Evolutionary conservation across 1,140 invertebrate species (phyloP), one percentile per base, ranked within the genome.

Genomic region (Nephotettix cincticeps): DNA sequence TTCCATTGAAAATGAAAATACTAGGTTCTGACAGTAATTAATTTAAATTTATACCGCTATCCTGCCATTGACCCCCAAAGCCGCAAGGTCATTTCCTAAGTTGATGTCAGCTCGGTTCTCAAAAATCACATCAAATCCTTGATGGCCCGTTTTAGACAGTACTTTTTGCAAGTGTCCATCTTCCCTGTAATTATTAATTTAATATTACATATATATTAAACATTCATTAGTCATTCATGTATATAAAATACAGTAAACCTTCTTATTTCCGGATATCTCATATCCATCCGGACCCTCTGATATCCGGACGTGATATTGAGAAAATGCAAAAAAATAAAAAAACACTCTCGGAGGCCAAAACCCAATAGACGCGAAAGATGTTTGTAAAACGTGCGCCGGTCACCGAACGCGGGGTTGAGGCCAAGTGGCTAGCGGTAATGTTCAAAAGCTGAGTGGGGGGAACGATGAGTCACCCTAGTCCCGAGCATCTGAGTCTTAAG

Each of bases 31-130:
- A n/a, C n/a, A n/a, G n/a, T n/a, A n/a, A n/a, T n/a, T n/a, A n/a
- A 65, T 36, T 21, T 29, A 29, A 32, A 19, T 27, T 77, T 81
- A 81, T 78, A 88, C 85, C 68, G 84, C 78, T 70, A 88, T 80
- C 36, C 81, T 72, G 6, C 84, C 87, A 68, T 77, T 75, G 40
- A 76, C 76, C 25, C 78, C 79, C 54, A 86, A 73, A 0, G 89
- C 68, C n/a, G 77, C 76, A 1, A 87, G 75, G 76, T 88, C 87
- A 19, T 79, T 79, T 13, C 79, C 78, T 13, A 88, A 76, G 74
- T 87, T 89, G 1, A 84, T 78, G 77, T 88, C 85, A 2, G 87
- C 85, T 54, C 85, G 76, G 82, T 87, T 88, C 78, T 89, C 87
- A 9, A 88, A 71, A 32, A 89, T 85, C 17, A 87, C 74, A 76